These are phyloP conservation scores for Crocidura indochinensis DNA, from an alignment of 2,797 vertebrate genomes.

Conservation along the genomic window DNA sequence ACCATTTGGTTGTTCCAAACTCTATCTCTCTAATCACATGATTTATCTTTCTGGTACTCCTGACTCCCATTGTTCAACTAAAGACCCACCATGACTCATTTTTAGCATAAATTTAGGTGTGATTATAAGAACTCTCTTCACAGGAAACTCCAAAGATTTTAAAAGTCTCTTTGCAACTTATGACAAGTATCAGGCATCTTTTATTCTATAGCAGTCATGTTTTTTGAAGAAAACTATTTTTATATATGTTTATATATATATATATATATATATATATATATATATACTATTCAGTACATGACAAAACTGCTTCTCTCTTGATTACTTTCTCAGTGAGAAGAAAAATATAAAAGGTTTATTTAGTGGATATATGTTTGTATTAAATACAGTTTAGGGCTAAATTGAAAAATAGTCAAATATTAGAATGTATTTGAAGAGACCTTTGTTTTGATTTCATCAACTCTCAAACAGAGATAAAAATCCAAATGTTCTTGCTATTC, in stretches of 20 bases:
- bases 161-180: neutral
- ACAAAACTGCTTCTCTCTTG: neutral
- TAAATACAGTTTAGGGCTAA: neutral
- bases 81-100: neutral
- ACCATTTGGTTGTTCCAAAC: neutral
- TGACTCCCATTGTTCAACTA: neutral
- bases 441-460: neutral
- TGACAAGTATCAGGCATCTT: constrained; percentile 4
- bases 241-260: too few species aligned
- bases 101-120: neutral
- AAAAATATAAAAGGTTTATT: neutral
- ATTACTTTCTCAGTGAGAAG: neutral
- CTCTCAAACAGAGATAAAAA: constrained; percentile 31
- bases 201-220: too few species aligned
- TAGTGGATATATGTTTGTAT: neutral
- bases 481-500: neutral
- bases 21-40: neutral
- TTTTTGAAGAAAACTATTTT: too few species aligned
- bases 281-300: too few species aligned
- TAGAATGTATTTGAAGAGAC: constrained; percentile 24
- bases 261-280: too few species aligned
- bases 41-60: neutral
- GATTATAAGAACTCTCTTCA: neutral
- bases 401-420: neutral
- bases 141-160: neutral